Percentiles rank a stretch among this genome's conserved stretches.
Conservation (phyloP, 2,888 invertebrate species). For the Holacanthella duospinosa region DNA sequence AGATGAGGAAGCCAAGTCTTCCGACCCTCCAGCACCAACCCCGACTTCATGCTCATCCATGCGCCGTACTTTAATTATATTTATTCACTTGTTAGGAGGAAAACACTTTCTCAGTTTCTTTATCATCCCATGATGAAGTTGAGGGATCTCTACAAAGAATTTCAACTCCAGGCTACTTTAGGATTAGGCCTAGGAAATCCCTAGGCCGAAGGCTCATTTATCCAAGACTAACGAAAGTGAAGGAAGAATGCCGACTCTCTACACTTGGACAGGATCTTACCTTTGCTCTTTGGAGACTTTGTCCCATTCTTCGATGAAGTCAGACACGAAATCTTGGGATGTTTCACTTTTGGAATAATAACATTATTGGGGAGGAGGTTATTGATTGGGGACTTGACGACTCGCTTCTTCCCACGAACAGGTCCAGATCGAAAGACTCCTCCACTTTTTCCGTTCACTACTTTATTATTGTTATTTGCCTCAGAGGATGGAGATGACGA, state of each 20-base stretch:
- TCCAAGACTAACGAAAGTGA: background rate
- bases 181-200: background rate
- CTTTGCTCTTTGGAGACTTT: constrained; percentile 12
- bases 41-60: background rate
- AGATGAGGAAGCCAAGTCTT: background rate
- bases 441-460: constrained; percentile 6
- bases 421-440: background rate
- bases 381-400: constrained; percentile 3
- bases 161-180: background rate
- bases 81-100: background rate
- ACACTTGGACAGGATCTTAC: too few species aligned
- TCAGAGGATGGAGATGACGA: constrained; percentile 22
- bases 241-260: too few species aligned
- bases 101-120: background rate
- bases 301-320: constrained; percentile 25
- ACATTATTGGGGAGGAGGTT: constrained; percentile 35
- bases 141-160: constrained; percentile 1
- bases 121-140: background rate
- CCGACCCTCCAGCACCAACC: background rate
- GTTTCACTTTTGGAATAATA: constrained; percentile 36
- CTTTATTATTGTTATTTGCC: constrained; percentile 23
- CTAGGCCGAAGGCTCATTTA: background rate
- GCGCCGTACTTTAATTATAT: background rate
- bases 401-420: background rate
- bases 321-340: constrained; percentile 18